Evolutionary conservation across 2,888 invertebrate genomes (phyloP).

Genomic region (Deladenus siricidicola): DNA sequence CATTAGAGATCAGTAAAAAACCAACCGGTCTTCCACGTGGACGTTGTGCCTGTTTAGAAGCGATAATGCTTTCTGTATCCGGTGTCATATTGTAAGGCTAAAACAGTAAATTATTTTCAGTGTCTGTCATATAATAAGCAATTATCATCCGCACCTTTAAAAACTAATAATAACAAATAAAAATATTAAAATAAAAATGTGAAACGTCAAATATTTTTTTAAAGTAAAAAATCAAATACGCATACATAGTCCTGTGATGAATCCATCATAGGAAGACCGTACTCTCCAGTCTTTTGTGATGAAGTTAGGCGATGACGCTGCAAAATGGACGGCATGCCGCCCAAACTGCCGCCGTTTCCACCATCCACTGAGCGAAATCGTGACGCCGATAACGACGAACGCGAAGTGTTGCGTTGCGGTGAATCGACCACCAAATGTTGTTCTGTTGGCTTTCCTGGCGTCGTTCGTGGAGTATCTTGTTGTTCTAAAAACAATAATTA

Average conservation of each 20-base stretch:
- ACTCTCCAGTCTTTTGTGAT: not conserved
- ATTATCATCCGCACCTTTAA: too few relatives aligned
- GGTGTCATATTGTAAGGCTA: not conserved
- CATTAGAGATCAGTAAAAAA: too few relatives aligned
- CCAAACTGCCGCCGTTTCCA: not conserved
- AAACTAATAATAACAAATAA: too few relatives aligned
- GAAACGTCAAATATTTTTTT: not conserved
- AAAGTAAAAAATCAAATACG: not conserved
- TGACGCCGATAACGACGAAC: too few relatives aligned
- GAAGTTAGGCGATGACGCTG: not conserved
- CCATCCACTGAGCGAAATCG: not conserved
- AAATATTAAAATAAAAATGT: too few relatives aligned
- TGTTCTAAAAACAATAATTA: too few relatives aligned
- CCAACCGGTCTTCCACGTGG: slow-evolving; percentile 3
- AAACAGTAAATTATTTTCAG: not conserved
- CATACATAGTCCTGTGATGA: not conserved
- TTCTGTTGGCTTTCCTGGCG: not conserved
- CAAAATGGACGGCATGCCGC: not conserved
- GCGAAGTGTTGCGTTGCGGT: not conserved
- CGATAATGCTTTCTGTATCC: not conserved
- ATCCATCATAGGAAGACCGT: not conserved
- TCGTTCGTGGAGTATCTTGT: too few relatives aligned
- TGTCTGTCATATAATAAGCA: not conserved
- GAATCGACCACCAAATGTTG: not conserved
- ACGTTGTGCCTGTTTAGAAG: slow-evolving; percentile 1